Base-by-base conservation (phyloP, 2,888 invertebrate genomes). In the Corbicula japonica region DNA sequence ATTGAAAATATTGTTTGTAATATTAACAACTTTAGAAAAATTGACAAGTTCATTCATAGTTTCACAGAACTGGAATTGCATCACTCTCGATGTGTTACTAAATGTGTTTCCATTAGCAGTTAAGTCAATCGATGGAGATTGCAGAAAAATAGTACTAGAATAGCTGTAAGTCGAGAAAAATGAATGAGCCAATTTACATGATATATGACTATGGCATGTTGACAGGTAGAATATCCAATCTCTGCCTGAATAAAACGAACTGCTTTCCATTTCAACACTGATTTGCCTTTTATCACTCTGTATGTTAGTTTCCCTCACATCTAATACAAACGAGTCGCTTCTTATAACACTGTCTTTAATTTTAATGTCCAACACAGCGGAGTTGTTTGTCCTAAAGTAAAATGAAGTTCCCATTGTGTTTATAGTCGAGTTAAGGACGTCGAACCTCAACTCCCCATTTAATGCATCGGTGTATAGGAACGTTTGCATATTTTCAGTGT, bases 1-100 rank as follows among this genome's bases (percentile, higher is more conserved):
- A 15, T 66, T 23, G 41, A 74, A 74, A 28, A 21, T 60, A 26
- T 74, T 74, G 28, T 58, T 50, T n/a, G 23, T 34, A n/a, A 74
- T 52, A 23, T 21, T 66, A 32, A 74, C 21, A 4, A 12, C 32
- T 35, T 35, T 58, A 21, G 35, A 34, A 26, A 30, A 12, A 18
- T 65, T 48, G 8, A 32, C 4, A 28, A 30, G 12, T n/a, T n/a
- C n/a, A n/a, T n/a, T n/a, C 26, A 50, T 12, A 21, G 28, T 15
- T 1, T 28, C 46, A 46, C 68, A 74, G 8, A 68, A 68, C n/a
- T 46, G 35, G 23, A 74, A 23, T 21, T 0, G 23, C 2, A 74
- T 60, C 12, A 50, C 2, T 15, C 26, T 38, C 15, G 10, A n/a
- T n/a, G 50, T 21, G 34, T 65, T 34, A 12, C 48, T 50, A 65